A percentile compares a stretch with the other conserved stretches of the same genome.
Evolutionary conservation across 2,888 invertebrate species (phyloP).

Genomic region (Trimorus sp.): DNA sequence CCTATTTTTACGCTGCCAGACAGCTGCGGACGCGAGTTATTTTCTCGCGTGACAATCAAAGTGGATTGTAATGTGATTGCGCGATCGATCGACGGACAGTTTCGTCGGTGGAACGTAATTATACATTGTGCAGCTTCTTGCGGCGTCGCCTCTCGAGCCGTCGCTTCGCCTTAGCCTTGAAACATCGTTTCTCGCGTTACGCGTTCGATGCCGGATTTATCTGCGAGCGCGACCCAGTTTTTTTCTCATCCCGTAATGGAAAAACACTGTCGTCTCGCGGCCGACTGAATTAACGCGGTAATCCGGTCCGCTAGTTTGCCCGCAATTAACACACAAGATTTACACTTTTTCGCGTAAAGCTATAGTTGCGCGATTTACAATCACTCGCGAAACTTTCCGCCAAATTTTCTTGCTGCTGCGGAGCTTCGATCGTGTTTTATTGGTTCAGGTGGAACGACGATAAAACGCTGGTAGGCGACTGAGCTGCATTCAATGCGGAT

Average conservation of each 20-base stretch:
- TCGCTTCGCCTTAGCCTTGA: constrained; percentile 27
- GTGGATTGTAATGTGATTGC: too few relatives aligned
- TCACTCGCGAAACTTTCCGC: constrained; percentile 23
- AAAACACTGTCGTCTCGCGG: constrained; percentile 55
- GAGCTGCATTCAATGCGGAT: neutral
- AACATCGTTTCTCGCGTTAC: constrained; percentile 33
- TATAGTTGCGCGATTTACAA: constrained; percentile 30
- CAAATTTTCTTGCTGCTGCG: neutral
- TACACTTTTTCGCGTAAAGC: constrained; percentile 27
- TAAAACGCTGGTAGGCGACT: too few relatives aligned
- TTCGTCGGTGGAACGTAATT: neutral
- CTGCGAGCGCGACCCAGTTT: constrained; percentile 49
- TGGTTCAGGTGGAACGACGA: too few relatives aligned
- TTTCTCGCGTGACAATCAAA: too few relatives aligned
- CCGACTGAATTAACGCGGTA: constrained; percentile 54
- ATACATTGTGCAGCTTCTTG: constrained; percentile 25
- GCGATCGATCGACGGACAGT: too few relatives aligned
- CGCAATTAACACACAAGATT: constrained; percentile 37
- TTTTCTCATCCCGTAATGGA: constrained; percentile 44
- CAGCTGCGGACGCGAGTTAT: too few relatives aligned
- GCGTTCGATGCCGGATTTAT: constrained; percentile 48
- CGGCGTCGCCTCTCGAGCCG: neutral
- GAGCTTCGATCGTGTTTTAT: too few relatives aligned
- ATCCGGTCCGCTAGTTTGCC: constrained; percentile 40
- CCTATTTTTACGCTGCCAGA: too few relatives aligned